Conservation (phyloP, 2,113 vertebrate species). For the Clarias batrachus region DNA sequence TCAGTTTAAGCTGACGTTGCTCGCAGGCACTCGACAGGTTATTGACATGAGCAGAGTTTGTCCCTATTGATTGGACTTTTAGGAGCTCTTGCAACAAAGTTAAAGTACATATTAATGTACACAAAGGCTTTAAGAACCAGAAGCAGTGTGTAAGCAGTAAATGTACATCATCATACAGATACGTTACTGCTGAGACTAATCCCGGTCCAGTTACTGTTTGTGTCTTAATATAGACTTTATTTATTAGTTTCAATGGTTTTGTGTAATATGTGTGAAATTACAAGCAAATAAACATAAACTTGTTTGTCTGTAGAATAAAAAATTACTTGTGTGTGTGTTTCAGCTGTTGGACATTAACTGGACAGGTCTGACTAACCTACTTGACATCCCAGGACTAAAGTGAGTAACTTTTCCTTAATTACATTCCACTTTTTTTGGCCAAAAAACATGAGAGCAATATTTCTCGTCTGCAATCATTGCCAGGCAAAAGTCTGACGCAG, state of each 20-base stretch:
- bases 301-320: not conserved
- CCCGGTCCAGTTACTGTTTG: not conserved
- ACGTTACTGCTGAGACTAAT: not conserved
- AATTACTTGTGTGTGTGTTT: not conserved
- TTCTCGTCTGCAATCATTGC: not conserved
- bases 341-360: constrained; percentile 96
- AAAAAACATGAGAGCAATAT: not conserved
- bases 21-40: not conserved
- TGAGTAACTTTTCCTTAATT: constrained; percentile 70
- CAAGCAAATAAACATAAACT: not conserved
- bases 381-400: constrained; percentile 96
- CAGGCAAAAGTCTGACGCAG: not conserved
- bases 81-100: not conserved
- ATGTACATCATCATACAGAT: not conserved
- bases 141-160: not conserved
- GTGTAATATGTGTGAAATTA: not conserved
- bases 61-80: not conserved
- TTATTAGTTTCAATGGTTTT: not conserved
- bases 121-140: not conserved
- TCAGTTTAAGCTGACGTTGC: not conserved
- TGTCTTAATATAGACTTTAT: not conserved
- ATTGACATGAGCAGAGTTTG: not conserved
- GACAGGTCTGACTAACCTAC: constrained; percentile 94
- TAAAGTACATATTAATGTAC: not conserved
- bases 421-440: not conserved